A percentile compares a stretch with the other conserved stretches of the same genome.
Evolutionary conservation across 2,113 vertebrate species (phyloP).

Genomic region (Upupa epops): DNA sequence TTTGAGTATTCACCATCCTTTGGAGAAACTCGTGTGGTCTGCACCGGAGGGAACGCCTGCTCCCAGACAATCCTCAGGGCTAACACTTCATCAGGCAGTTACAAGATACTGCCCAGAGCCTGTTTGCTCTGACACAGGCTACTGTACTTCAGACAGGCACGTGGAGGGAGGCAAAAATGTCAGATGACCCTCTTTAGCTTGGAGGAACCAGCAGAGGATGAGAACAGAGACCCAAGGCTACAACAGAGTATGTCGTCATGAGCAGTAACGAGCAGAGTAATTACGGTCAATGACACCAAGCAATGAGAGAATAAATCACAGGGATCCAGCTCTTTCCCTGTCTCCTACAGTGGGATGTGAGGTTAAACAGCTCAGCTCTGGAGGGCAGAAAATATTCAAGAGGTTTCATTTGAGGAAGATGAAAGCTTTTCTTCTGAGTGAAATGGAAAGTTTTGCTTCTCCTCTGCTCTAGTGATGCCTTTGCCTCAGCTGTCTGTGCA

Average conservation of each 20-base stretch:
- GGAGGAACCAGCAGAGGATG: neutral
- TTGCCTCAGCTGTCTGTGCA: neutral
- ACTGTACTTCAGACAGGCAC: neutral
- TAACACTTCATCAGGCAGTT: neutral
- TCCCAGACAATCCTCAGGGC: neutral
- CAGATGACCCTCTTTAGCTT: neutral
- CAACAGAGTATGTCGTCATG: neutral
- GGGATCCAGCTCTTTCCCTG: neutral
- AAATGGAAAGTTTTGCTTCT: slow-evolving; percentile 27
- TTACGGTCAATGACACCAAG: neutral
- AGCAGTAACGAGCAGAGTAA: neutral
- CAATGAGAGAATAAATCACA: neutral
- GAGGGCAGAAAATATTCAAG: neutral
- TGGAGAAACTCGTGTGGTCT: neutral
- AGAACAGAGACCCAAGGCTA: neutral
- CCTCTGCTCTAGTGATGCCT: neutral
- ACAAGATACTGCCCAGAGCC: neutral
- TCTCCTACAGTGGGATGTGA: neutral
- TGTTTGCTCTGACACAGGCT: neutral
- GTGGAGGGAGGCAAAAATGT: neutral
- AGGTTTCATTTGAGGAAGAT: neutral
- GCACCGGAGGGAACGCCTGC: neutral
- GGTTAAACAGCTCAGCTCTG: slow-evolving; percentile 18
- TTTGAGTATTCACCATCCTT: neutral
- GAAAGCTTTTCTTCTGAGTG: neutral